Percentiles rank a stretch among this genome's conserved stretches.
These are phyloP conservation scores for Pelecanus crispus DNA, from an alignment of 2,113 vertebrate genomes.

Conservation along the genomic window DNA sequence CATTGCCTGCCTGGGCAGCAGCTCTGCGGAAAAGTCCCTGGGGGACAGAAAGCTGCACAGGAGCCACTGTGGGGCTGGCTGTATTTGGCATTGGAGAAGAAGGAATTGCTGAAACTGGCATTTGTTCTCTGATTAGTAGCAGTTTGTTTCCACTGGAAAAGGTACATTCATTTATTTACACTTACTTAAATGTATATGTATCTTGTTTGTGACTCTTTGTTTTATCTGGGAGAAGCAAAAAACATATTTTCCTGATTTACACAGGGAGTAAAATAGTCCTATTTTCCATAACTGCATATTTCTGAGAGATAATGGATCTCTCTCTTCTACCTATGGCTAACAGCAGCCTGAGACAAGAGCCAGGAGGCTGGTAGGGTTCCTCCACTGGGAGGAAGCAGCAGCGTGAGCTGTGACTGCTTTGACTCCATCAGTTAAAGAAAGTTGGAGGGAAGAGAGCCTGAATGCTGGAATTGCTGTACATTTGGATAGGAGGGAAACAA, in stretches of 20 bases:
- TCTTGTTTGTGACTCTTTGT: background rate
- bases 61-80: background rate
- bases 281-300: background rate
- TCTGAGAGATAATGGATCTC: background rate
- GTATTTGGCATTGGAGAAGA: background rate
- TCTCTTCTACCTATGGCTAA: background rate
- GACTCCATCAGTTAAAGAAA: background rate
- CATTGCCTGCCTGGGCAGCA: background rate
- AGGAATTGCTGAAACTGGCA: background rate
- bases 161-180: background rate
- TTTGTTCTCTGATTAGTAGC: background rate
- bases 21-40: background rate
- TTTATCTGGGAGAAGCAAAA: background rate
- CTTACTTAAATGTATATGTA: background rate
- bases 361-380: background rate
- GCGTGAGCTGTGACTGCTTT: background rate
- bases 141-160: background rate
- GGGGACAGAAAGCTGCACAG: accelerated
- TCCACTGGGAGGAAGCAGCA: background rate
- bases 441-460: background rate
- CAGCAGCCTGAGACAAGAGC: background rate
- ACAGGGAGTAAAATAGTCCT: background rate
- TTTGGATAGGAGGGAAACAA: background rate
- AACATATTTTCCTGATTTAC: background rate
- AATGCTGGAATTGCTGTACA: background rate